Percentiles rank a stretch among this genome's conserved stretches.
phyloP scores from a whole-genome alignment of 2,797 vertebrate species.

The Podargus strigoides region DNA sequence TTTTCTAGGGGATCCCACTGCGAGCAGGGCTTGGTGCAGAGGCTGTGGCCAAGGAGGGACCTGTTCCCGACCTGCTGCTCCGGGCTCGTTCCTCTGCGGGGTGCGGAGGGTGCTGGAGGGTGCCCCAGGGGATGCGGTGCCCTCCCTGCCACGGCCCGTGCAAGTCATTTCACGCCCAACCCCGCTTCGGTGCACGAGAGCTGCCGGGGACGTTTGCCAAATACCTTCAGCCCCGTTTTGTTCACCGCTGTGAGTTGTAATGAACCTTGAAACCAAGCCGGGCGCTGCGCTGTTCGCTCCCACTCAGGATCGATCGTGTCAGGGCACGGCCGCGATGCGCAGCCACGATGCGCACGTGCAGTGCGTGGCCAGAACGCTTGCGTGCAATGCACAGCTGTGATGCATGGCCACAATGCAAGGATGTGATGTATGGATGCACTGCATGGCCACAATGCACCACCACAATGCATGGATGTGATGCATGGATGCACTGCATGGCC shows the following conservation, averaged over 20 bases:
- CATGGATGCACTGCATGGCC: too few relatives aligned
- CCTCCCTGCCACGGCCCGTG: rapidly evolving
- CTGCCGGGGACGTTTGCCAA: background rate
- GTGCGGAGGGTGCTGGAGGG: background rate
- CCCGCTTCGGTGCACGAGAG: rapidly evolving
- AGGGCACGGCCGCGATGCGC: rapidly evolving
- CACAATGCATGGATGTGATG: too few relatives aligned
- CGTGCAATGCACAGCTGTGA: too few relatives aligned
- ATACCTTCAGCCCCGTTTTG: background rate
- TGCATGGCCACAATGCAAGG: background rate
- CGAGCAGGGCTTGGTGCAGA: background rate
- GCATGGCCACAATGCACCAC: too few relatives aligned
- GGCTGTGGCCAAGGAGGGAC: background rate
- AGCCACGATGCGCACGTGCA: rapidly evolving
- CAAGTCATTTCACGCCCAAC: background rate
- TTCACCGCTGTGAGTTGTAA: background rate
- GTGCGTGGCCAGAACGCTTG: rapidly evolving
- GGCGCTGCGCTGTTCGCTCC: rapidly evolving
- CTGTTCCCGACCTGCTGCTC: background rate
- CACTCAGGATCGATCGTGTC: rapidly evolving
- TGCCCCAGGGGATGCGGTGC: rapidly evolving
- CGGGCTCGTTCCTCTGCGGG: rapidly evolving
- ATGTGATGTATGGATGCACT: too few relatives aligned
- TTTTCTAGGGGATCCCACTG: background rate
- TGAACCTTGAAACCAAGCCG: background rate